phyloP scores from a whole-genome alignment of 2,113 vertebrate genomes.

The Pterocles orientalis region DNA sequence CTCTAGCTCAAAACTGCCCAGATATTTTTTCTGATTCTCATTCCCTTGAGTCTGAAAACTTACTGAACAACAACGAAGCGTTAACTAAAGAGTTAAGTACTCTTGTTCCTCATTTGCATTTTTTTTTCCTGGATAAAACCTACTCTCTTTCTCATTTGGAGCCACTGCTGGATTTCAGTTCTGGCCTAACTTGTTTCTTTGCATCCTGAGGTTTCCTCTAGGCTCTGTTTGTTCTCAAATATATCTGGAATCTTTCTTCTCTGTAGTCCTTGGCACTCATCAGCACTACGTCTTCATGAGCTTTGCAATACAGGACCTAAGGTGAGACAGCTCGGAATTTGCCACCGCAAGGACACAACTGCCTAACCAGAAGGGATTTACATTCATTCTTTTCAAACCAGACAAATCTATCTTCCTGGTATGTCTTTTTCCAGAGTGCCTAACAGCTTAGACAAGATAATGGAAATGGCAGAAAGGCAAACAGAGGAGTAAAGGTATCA shows the following conservation, averaged over 20 bases:
- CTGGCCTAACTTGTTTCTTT: not conserved
- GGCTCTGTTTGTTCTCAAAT: not conserved
- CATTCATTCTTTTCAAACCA: not conserved
- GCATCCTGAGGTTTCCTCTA: not conserved
- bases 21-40: not conserved
- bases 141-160: not conserved
- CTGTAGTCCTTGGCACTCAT: not conserved
- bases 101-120: not conserved
- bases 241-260: not conserved
- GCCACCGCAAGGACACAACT: not conserved
- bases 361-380: constrained; percentile 8
- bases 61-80: not conserved
- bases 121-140: not conserved
- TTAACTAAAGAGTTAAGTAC: not conserved
- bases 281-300: not conserved
- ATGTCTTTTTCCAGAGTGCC: not conserved
- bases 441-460: not conserved
- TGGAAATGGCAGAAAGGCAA: not conserved
- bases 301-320: not conserved
- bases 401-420: not conserved
- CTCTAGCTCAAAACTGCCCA: not conserved
- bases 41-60: not conserved
- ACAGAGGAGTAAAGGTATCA: not conserved
- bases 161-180: not conserved
- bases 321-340: not conserved